Evolutionary conservation across 2,888 invertebrate genomes (phyloP).

Genomic region (Drosophila trichaetosa): DNA sequence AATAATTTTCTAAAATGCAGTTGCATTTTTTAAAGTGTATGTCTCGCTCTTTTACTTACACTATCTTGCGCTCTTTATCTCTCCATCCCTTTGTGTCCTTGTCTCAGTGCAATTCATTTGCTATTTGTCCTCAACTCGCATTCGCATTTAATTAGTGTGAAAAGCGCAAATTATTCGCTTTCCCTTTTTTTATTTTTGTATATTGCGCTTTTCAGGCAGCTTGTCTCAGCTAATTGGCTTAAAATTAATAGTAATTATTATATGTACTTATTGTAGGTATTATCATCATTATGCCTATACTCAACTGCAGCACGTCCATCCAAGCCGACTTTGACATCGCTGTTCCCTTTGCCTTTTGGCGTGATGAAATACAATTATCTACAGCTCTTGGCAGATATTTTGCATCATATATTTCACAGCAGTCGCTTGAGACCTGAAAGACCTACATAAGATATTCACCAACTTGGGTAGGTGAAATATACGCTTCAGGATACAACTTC

Average conservation of each 20-base stretch:
- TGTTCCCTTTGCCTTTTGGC: background rate
- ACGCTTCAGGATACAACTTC: background rate
- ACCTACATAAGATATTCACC: background rate
- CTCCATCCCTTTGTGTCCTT: constrained; percentile 25
- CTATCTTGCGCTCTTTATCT: constrained; percentile 7
- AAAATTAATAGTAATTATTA: constrained; percentile 74
- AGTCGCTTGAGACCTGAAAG: constrained; percentile 27
- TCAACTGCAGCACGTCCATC: constrained; percentile 11
- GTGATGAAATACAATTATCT: constrained; percentile 54
- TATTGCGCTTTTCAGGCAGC: constrained; percentile 34
- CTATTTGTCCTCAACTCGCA: constrained; percentile 56
- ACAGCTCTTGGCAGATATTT: background rate
- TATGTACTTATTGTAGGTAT: constrained; percentile 50
- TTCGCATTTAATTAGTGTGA: constrained; percentile 82
- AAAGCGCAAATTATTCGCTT: constrained; percentile 78
- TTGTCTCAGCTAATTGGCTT: constrained; percentile 70
- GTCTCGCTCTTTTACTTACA: constrained; percentile 1
- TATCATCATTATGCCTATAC: constrained; percentile 52
- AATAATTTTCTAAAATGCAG: background rate
- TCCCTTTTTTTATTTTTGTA: constrained; percentile 19
- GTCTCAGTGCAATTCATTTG: constrained; percentile 66
- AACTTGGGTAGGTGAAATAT: background rate
- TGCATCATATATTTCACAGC: constrained; percentile 13
- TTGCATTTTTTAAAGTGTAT: background rate
- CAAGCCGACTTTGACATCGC: constrained; percentile 7